These are phyloP conservation scores for Dasypus novemcinctus DNA, from an alignment of 2,113 vertebrate species.

Conservation along the genomic window DNA sequence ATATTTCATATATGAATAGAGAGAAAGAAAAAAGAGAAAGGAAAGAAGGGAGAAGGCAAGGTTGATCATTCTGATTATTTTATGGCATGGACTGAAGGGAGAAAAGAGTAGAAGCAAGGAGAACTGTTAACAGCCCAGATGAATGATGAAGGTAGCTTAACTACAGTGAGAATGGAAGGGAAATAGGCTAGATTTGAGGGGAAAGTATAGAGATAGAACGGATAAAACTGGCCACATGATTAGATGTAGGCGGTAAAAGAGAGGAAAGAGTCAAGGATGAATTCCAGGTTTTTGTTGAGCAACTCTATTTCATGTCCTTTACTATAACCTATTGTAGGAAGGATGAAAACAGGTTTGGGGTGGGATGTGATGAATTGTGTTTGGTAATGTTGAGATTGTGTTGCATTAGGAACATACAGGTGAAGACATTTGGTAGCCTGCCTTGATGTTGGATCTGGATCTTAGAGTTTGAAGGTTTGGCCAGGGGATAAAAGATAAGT, in stretches of 20 bases:
- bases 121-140: not conserved
- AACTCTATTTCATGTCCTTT: not conserved
- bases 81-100: not conserved
- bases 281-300: not conserved
- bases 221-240: not conserved
- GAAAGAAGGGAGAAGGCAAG: not conserved
- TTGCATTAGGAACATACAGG: not conserved
- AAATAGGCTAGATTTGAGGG: not conserved
- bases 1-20: not conserved
- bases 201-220: not conserved
- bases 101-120: not conserved
- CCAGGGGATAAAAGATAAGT: not conserved
- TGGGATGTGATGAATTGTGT: not conserved
- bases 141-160: not conserved
- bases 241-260: not conserved
- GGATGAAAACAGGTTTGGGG: not conserved
- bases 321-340: not conserved
- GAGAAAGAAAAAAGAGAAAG: not conserved
- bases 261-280: not conserved
- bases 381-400: not conserved
- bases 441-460: not conserved
- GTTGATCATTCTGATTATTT: not conserved
- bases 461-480: not conserved
- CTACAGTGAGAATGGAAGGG: not conserved
- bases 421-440: not conserved